These are phyloP conservation scores for Hermetia illucens DNA, from an alignment of 1,140 invertebrate species.

Conservation along the genomic window DNA sequence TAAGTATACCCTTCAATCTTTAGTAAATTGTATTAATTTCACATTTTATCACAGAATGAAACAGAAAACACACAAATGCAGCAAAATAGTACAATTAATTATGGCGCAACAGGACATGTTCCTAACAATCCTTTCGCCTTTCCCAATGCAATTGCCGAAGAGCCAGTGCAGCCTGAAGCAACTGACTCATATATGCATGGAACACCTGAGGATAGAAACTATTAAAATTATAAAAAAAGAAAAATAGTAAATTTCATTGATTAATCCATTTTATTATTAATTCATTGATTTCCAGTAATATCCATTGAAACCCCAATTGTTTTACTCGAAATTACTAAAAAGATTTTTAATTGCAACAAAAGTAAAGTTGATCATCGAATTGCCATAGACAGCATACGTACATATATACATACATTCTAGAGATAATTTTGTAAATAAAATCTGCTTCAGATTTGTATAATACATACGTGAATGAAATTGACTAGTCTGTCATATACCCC, in stretches of 20 bases:
- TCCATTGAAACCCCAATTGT: no score
- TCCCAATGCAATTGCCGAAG: conserved; percentile 31
- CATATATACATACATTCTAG: no score
- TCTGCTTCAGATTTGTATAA: no score
- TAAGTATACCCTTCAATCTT: conserved; percentile 29
- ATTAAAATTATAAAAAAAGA: conserved; percentile 24
- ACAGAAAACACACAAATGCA: conserved; percentile 27
- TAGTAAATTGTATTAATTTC: conserved; percentile 2
- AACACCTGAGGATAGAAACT: conserved; percentile 38
- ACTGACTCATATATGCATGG: conserved; percentile 38
- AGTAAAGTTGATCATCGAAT: background rate
- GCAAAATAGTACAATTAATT: conserved; percentile 30
- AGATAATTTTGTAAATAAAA: no score
- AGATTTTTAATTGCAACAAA: background rate
- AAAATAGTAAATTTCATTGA: background rate
- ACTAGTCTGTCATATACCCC: no score
- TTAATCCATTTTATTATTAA: background rate
- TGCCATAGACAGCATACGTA: no score
- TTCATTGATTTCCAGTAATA: no score
- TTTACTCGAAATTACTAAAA: background rate
- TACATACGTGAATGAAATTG: no score
- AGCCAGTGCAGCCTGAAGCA: conserved; percentile 43
- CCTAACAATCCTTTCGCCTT: conserved; percentile 45
- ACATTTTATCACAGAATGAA: conserved; percentile 10
- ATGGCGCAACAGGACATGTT: conserved; percentile 36